Conservation (phyloP, 2,888 invertebrate genomes). For the Cancer borealis region DNA sequence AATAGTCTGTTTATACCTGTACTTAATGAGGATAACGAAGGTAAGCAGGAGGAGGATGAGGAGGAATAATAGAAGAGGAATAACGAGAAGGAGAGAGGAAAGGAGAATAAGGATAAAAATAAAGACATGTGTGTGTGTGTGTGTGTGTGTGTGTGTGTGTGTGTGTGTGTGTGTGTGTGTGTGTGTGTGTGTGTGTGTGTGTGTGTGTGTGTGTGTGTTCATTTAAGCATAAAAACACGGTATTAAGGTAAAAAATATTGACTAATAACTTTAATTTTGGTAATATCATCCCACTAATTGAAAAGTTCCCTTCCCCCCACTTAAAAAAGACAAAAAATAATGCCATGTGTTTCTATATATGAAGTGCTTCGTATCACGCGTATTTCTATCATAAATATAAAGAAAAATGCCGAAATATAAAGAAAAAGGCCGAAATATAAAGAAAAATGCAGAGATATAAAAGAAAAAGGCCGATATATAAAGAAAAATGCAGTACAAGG, state of each 20-base stretch:
- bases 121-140: slow-evolving; percentile 3
- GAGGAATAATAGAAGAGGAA: not conserved
- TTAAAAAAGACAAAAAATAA: too few species aligned
- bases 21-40: not conserved
- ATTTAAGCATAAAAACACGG: not conserved
- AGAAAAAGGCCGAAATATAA: too few species aligned
- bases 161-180: not conserved
- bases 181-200: too few species aligned
- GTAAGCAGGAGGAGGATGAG: not conserved
- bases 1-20: too few species aligned
- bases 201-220: not conserved
- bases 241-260: not conserved
- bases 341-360: too few species aligned
- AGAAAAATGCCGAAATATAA: too few species aligned
- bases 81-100: not conserved
- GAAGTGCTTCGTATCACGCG: too few species aligned
- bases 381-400: too few species aligned
- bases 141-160: slow-evolving; percentile 20
- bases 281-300: not conserved
- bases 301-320: not conserved
- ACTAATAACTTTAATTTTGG: not conserved
- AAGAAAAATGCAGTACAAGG: too few species aligned
- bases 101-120: not conserved
- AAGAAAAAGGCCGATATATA: too few species aligned
- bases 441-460: too few species aligned